Conservation (phyloP, 2,888 invertebrate genomes). For the Seira musarum region DNA sequence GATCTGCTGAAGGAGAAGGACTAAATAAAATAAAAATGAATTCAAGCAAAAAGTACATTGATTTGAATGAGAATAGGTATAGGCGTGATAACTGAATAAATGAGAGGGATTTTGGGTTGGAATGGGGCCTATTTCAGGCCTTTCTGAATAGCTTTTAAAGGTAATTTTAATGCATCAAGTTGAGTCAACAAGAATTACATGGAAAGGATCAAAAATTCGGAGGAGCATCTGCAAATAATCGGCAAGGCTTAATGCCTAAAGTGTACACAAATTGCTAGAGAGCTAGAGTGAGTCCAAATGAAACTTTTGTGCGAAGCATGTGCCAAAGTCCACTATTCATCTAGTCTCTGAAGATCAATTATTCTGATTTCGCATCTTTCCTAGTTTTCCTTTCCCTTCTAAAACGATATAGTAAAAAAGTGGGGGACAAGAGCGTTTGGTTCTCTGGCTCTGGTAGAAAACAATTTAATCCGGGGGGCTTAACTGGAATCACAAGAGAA, state of each 20-base stretch:
- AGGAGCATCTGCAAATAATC: constrained; percentile 57
- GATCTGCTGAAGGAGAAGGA: no score
- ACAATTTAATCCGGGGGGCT: constrained; percentile 66
- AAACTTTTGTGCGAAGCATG: no score
- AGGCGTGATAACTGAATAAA: no score
- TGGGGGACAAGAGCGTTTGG: not conserved
- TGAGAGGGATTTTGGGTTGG: no score
- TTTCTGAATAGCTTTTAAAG: no score
- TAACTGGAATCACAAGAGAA: constrained; percentile 66
- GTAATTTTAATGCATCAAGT: no score
- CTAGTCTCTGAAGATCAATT: constrained; percentile 43
- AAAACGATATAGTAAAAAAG: constrained; percentile 10
- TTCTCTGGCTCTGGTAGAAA: no score
- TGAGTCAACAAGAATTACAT: constrained; percentile 41
- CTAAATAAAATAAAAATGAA: no score
- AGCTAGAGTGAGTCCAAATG: no score
- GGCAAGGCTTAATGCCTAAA: constrained; percentile 16
- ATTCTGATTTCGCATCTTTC: constrained; percentile 55
- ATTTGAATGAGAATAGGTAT: constrained; percentile 49
- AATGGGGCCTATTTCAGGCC: no score
- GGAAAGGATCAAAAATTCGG: constrained; percentile 54
- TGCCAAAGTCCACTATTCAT: constrained; percentile 2
- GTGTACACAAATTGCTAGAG: constrained; percentile 19
- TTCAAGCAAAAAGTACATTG: no score
- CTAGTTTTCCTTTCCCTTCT: no score